Evolutionary conservation across 2,797 vertebrate genomes (phyloP).

Genomic region (Halcyon smyrnensis): DNA sequence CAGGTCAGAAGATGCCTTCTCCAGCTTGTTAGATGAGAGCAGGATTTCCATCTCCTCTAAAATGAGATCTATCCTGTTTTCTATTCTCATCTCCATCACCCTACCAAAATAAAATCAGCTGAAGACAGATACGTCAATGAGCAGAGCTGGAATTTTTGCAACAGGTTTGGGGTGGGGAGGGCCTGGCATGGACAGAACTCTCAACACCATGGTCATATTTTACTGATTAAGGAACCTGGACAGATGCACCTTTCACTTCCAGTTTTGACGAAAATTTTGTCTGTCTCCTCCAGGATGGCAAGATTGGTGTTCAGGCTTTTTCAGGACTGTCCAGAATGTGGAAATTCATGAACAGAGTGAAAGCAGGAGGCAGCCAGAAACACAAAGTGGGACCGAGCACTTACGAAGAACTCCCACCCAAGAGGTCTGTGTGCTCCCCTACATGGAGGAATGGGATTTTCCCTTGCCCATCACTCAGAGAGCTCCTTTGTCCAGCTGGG

Average conservation of each 20-base stretch:
- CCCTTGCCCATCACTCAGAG: neutral
- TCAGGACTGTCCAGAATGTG: neutral
- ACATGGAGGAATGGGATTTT: neutral
- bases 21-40: slow-evolving; percentile 11
- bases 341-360: neutral
- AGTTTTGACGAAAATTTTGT: neutral
- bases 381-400: neutral
- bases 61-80: neutral
- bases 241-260: neutral
- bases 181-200: neutral
- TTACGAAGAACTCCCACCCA: neutral
- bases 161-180: neutral
- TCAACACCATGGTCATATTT: neutral
- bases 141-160: neutral
- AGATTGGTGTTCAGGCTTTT: neutral
- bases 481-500: neutral
- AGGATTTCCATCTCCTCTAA: slow-evolving; percentile 29
- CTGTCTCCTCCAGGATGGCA: neutral
- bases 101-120: neutral
- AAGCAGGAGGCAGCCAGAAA: neutral
- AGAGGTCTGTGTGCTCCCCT: neutral
- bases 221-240: neutral
- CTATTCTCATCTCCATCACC: neutral
- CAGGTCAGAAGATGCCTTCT: slow-evolving; percentile 36
- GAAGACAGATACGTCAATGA: neutral